Evolutionary conservation across 2,113 vertebrate genomes (phyloP), one percentile per base, ranked within the genome.

Genomic region (Zapus hudsonius): DNA sequence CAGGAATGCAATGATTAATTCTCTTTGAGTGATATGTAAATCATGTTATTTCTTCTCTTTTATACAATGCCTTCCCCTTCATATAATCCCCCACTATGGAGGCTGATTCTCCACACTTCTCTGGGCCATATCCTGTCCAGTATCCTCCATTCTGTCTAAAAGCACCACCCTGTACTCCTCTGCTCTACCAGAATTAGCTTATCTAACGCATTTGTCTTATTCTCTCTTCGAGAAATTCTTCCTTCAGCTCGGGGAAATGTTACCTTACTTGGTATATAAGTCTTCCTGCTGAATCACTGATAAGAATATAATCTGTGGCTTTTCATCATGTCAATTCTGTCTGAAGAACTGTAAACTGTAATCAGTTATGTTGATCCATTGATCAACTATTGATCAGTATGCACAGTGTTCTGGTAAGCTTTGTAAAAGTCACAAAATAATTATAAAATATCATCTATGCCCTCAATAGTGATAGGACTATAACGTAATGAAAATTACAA

Each of bases 371-470:
- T 78, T 15, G 44, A 42, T 81, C 5, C 83, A 44, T 61, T 38
- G 5, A 87, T 85, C 80, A 75, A 36, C 40, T 82, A 2, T 16
- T n/a, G 38, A 75, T 88, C n/a, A 42, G 8, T 66, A 42, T 84
- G 11, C 16, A 72, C 10, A 66, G 6, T 6, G 38, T 7, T 87
- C 40, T 88, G 20, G 4, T 59, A 79, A 74, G 36, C 23, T 70
- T 70, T 84, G 3, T 38, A 44, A 82, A 72, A 16, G 59, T 87
- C 59, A 63, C 25, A 84, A 84, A 87, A 69, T 85, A 92, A 80
- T 92, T 47, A 29, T 63, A 52, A 80, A 78, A 87, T 59, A 57
- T 40, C 40, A 33, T 63, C 42, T 93, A 89, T 89, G 33, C 5
- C 29, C 36, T 93, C 19, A 55, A 3, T 10, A 84, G 44, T 88